phyloP scores from a whole-genome alignment of 2,113 vertebrate species.

The Podarcis muralis region DNA sequence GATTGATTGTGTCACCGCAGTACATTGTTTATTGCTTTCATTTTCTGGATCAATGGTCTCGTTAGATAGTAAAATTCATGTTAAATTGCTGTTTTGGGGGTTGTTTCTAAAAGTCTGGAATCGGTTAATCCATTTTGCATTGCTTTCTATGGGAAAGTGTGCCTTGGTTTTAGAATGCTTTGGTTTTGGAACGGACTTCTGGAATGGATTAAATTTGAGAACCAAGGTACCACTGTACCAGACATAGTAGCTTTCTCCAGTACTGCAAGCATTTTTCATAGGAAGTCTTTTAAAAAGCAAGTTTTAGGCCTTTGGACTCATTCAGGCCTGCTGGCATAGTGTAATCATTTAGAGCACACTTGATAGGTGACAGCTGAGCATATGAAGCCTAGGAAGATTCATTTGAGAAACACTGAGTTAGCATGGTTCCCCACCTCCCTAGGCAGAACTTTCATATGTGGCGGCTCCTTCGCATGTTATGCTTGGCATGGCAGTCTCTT shows the following conservation, averaged over 20 bases:
- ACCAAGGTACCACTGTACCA: background rate
- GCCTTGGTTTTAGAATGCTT: too few relatives aligned
- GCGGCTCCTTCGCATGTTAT: background rate
- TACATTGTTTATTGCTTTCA: too few relatives aligned
- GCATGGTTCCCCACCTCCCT: background rate
- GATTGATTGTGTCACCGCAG: too few relatives aligned
- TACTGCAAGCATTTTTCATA: background rate
- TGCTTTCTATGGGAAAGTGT: too few relatives aligned
- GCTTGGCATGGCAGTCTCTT: background rate
- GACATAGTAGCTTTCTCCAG: background rate
- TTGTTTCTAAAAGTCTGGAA: too few relatives aligned
- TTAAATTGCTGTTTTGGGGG: too few relatives aligned
- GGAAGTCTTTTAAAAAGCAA: background rate
- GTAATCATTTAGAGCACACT: background rate
- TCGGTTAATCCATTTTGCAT: too few relatives aligned
- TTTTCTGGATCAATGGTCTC: too few relatives aligned
- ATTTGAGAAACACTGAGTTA: background rate
- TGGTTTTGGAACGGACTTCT: too few relatives aligned
- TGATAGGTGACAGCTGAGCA: background rate
- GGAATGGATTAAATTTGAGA: too few relatives aligned
- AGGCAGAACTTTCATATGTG: too few relatives aligned
- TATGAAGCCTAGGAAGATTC: background rate
- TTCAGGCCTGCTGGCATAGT: background rate
- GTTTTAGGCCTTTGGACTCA: background rate
- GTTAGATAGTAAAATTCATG: too few relatives aligned